These are phyloP conservation scores for Tetranychus piercei DNA, from an alignment of 2,888 invertebrate species.

Conservation along the genomic window DNA sequence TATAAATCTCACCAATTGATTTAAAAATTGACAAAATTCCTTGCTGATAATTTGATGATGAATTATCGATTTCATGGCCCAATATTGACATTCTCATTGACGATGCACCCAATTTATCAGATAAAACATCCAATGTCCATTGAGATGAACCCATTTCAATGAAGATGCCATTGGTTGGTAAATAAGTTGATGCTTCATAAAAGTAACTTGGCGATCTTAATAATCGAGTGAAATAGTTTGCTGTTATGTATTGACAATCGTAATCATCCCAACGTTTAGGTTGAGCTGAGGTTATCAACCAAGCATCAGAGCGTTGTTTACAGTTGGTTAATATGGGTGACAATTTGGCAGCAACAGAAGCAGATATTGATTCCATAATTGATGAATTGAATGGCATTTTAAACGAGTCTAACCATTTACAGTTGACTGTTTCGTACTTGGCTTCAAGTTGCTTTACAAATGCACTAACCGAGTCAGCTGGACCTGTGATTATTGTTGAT, in stretches of 20 bases:
- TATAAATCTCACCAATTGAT: slow-evolving; percentile 64
- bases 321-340: too few species aligned
- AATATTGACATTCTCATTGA: neutral
- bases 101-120: neutral
- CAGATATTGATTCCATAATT: too few species aligned
- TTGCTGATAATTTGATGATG: neutral
- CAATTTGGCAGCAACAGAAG: slow-evolving; percentile 13
- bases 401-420: neutral
- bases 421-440: neutral
- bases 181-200: slow-evolving; percentile 60
- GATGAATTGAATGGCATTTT: neutral
- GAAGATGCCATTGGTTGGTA: slow-evolving; percentile 48
- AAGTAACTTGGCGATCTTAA: slow-evolving; percentile 73
- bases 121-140: neutral
- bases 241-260: slow-evolving; percentile 43
- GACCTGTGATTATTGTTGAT: neutral
- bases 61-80: neutral
- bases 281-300: slow-evolving; percentile 42
- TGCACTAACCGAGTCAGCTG: too few species aligned
- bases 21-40: slow-evolving; percentile 39
- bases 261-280: slow-evolving; percentile 6
- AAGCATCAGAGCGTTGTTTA: slow-evolving; percentile 44
- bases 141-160: slow-evolving; percentile 70
- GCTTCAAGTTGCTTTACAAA: too few species aligned
- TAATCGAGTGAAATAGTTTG: slow-evolving; percentile 82